A percentile compares a stretch with the other conserved stretches of the same genome.
Evolutionary conservation across 1,140 invertebrate genomes (phyloP).

Genomic region (Rhyacophila brunnea): DNA sequence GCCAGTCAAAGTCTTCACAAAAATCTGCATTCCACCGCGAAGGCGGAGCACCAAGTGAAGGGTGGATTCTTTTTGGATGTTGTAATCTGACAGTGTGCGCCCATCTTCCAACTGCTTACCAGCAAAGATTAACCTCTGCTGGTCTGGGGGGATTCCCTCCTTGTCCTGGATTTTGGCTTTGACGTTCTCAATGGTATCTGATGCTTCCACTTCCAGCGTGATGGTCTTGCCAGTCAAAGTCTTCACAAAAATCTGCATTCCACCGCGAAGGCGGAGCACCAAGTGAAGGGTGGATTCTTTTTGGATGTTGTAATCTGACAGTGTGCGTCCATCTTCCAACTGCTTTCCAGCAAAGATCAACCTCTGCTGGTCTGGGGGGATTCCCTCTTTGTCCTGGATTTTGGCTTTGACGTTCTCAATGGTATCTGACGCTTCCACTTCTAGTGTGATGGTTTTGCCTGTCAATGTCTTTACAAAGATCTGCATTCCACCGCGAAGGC

Average conservation of each 20-base stretch:
- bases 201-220: constrained; percentile 77
- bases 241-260: constrained; percentile 85
- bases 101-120: constrained; percentile 84
- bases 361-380: constrained; percentile 71
- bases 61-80: constrained; percentile 64
- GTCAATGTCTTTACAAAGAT: constrained; percentile 82
- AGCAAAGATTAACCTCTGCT: too few relatives aligned
- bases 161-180: constrained; percentile 78
- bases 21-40: constrained; percentile 68
- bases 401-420: constrained; percentile 82
- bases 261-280: constrained; percentile 63
- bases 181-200: constrained; percentile 76
- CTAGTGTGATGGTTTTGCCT: constrained; percentile 84
- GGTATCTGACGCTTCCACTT: constrained; percentile 68
- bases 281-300: constrained; percentile 64
- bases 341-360: constrained; percentile 76
- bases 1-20: constrained; percentile 85
- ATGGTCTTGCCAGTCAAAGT: constrained; percentile 90
- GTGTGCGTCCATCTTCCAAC: constrained; percentile 74
- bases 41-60: constrained; percentile 65
- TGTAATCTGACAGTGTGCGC: constrained; percentile 65
- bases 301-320: constrained; percentile 69
- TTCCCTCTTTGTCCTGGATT: constrained; percentile 73
- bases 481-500: constrained; percentile 79
- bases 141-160: constrained; percentile 69